These are phyloP conservation scores for Drosophila sulfurigaster DNA, from an alignment of 1,140 invertebrate species.

Conservation along the genomic window DNA sequence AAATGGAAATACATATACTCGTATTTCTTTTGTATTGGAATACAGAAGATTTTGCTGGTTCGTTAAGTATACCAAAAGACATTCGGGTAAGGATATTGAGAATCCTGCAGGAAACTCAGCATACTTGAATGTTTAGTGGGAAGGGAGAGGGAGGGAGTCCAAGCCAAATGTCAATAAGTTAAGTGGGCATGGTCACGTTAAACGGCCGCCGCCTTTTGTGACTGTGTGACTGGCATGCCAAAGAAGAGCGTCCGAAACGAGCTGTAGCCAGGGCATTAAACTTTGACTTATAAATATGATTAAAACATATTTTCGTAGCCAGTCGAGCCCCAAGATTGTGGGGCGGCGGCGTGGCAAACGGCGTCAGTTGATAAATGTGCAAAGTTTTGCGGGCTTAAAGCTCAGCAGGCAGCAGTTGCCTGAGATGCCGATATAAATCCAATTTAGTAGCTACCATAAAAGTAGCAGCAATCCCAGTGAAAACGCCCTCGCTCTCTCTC, in stretches of 20 bases:
- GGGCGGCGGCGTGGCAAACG: background rate
- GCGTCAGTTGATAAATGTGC: constrained; percentile 68
- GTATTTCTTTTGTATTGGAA: constrained; percentile 67
- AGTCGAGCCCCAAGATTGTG: constrained; percentile 23
- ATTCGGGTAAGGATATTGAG: constrained; percentile 24
- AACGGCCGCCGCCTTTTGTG: constrained; percentile 41
- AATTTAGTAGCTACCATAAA: constrained; percentile 81
- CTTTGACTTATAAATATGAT: constrained; percentile 75
- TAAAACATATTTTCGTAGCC: constrained; percentile 72
- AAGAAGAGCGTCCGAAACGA: constrained; percentile 3
- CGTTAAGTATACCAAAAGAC: constrained; percentile 54
- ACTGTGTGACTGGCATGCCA: constrained; percentile 53
- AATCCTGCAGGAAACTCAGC: background rate
- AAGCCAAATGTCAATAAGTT: constrained; percentile 79
- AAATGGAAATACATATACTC: constrained; percentile 48
- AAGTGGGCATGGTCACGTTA: constrained; percentile 70
- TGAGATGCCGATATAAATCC: constrained; percentile 78
- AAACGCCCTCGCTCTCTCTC: background rate
- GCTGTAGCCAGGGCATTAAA: constrained; percentile 28
- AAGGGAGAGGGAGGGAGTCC: background rate
- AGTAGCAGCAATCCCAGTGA: constrained; percentile 46
- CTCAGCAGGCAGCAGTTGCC: constrained; percentile 48
- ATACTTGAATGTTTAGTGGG: too few relatives aligned
- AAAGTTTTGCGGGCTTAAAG: constrained; percentile 68
- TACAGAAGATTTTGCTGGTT: constrained; percentile 60